Conservation (phyloP, 2,797 vertebrate species). For the Aulostomus chinensis region DNA sequence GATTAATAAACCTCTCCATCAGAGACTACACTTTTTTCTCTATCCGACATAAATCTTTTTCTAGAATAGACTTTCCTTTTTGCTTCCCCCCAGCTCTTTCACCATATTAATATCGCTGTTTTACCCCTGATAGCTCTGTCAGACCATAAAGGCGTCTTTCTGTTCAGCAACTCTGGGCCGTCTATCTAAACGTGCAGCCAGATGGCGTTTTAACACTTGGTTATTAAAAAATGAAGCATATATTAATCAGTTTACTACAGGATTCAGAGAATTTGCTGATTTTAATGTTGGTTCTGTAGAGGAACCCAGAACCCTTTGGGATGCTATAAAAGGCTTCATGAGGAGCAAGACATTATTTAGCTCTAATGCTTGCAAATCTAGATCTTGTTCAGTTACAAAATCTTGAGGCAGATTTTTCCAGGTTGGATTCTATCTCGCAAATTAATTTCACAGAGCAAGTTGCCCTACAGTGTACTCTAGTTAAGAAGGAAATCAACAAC, state of each 20-base stretch:
- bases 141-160: constrained; percentile 10
- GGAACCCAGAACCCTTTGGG: background rate
- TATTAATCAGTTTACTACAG: background rate
- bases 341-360: background rate
- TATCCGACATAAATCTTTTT: constrained; percentile 1
- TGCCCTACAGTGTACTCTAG: too few relatives aligned
- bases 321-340: constrained; percentile 1
- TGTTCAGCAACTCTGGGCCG: background rate
- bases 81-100: constrained; percentile 1
- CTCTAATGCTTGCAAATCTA: too few relatives aligned
- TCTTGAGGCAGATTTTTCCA: too few relatives aligned
- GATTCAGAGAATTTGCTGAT: background rate
- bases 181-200: background rate
- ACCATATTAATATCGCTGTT: background rate
- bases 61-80: constrained; percentile 16
- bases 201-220: background rate
- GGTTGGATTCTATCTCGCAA: background rate
- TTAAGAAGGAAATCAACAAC: constrained; percentile 1
- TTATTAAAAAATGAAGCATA: background rate
- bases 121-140: constrained; percentile 17
- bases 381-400: too few relatives aligned
- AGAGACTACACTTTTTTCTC: background rate
- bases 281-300: background rate
- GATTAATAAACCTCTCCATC: background rate
- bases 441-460: too few relatives aligned